phyloP scores from a whole-genome alignment of 2,113 vertebrate genomes.

The Dromaius novaehollandiae region DNA sequence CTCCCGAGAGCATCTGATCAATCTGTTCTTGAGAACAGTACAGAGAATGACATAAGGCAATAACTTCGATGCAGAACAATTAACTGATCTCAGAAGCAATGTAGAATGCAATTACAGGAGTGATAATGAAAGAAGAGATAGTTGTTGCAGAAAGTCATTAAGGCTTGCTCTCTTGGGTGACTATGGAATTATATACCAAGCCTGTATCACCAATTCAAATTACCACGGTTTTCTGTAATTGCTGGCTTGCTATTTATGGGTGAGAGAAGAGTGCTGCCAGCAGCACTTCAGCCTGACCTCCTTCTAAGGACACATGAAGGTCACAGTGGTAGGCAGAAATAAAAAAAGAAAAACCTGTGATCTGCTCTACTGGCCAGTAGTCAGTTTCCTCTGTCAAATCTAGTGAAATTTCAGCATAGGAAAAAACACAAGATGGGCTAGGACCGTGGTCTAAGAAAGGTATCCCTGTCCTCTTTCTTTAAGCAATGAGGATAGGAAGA shows the following conservation, averaged over 20 bases:
- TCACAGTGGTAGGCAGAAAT: background rate
- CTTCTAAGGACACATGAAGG: background rate
- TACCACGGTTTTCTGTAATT: background rate
- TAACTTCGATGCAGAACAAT: background rate
- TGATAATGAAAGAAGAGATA: background rate
- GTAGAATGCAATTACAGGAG: background rate
- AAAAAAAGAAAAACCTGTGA: background rate
- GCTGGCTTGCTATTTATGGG: background rate
- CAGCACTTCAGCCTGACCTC: background rate
- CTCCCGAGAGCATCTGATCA: background rate
- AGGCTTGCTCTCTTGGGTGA: background rate
- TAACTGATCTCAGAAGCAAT: background rate
- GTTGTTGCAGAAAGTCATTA: background rate
- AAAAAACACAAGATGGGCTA: background rate
- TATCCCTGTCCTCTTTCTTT: background rate
- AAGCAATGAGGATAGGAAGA: background rate
- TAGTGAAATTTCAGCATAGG: background rate
- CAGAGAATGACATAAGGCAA: background rate
- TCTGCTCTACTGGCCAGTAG: background rate
- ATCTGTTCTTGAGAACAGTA: background rate
- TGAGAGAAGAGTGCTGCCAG: background rate
- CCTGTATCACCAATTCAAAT: background rate
- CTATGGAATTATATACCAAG: background rate
- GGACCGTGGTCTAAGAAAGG: background rate
- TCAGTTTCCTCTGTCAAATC: background rate